A percentile compares a stretch with the other conserved stretches of the same genome.
phyloP scores from a whole-genome alignment of 2,797 vertebrate species.

The Clarias laeviceps region DNA sequence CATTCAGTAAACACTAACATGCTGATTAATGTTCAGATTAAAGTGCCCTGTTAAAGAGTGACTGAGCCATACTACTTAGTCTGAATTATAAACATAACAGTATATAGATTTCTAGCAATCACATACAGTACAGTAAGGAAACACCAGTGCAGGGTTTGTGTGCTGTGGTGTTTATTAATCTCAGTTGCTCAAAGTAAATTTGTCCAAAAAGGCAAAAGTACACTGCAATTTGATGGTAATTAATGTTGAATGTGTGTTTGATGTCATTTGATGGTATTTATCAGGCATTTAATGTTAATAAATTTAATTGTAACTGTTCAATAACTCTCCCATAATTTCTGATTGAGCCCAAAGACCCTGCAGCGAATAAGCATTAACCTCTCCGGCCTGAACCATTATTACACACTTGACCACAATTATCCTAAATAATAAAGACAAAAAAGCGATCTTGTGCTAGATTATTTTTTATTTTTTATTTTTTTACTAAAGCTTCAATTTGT shows the following conservation, averaged over 20 bases:
- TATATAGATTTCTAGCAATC: neutral
- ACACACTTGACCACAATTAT: slow-evolving; percentile 59
- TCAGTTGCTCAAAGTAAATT: neutral
- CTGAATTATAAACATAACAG: neutral
- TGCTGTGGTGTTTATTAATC: neutral
- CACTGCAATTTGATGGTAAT: neutral
- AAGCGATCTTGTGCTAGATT: slow-evolving; percentile 32
- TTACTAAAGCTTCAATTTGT: slow-evolving; percentile 43
- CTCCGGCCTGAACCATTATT: slow-evolving; percentile 66
- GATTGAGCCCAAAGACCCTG: slow-evolving; percentile 62
- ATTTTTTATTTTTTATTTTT: neutral
- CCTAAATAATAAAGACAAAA: slow-evolving; percentile 63
- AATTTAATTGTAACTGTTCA: slow-evolving; percentile 52
- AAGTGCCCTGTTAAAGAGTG: neutral
- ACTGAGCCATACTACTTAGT: neutral
- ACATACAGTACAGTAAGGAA: neutral
- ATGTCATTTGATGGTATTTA: neutral
- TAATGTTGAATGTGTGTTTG: neutral
- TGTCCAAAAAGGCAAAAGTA: neutral
- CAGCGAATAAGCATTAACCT: slow-evolving; percentile 70
- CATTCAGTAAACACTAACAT: neutral
- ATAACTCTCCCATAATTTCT: slow-evolving; percentile 61
- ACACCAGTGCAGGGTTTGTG: neutral
- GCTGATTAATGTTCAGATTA: neutral
- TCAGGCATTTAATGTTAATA: neutral